Conservation (phyloP, 2,797 vertebrate species). For the Acanthornis magna region DNA sequence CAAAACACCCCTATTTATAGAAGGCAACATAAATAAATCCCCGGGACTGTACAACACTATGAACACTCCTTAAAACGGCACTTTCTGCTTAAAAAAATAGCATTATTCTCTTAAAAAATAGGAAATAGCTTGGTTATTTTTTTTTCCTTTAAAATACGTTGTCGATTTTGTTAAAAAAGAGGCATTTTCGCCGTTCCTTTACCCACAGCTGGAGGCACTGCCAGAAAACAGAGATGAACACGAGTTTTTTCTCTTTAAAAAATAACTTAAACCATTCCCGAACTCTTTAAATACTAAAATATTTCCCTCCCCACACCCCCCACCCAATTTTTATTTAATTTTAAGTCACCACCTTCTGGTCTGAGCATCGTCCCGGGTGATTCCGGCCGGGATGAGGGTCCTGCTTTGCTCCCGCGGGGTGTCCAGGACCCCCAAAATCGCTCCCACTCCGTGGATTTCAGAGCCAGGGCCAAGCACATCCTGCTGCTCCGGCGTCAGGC, state of each 20-base stretch:
- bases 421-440: not conserved
- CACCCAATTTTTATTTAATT: not conserved
- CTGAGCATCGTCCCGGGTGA: not conserved
- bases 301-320: not conserved
- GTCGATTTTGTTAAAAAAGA: conserved; percentile 25
- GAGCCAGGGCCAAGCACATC: rapidly evolving
- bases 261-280: conserved; percentile 64
- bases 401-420: not conserved
- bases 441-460: rapidly evolving
- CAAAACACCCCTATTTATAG: conserved; percentile 52
- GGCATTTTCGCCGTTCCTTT: not conserved
- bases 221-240: not conserved
- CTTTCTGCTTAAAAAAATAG: conserved; percentile 69
- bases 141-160: not conserved
- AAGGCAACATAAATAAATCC: conserved; percentile 77
- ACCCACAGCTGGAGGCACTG: not conserved
- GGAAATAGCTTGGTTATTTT: not conserved
- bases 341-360: conserved; percentile 40
- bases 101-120: conserved; percentile 60
- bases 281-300: conserved; percentile 65
- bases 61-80: conserved; percentile 61
- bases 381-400: not conserved
- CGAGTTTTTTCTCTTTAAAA: not conserved
- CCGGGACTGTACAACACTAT: conserved; percentile 66
- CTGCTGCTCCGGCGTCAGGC: rapidly evolving